A percentile compares a stretch with the other conserved stretches of the same genome.
phyloP scores from a whole-genome alignment of 2,797 vertebrate species.

The Nyctibius grandis region DNA sequence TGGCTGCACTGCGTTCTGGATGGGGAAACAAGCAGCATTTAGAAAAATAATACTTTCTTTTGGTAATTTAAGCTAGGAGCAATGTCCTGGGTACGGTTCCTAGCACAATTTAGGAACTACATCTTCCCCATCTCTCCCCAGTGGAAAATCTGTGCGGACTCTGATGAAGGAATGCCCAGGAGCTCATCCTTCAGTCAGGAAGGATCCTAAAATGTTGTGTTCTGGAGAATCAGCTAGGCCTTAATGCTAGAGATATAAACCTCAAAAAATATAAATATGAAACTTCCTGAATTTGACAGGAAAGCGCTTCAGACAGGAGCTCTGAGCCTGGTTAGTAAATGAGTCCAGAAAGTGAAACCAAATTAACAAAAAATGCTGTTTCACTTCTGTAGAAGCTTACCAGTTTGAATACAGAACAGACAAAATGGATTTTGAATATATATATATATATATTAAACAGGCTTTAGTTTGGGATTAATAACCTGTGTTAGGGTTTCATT shows the following conservation, averaged over 20 bases:
- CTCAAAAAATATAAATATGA: not conserved
- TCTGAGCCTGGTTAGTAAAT: not conserved
- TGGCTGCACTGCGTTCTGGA: not conserved
- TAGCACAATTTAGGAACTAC: not conserved
- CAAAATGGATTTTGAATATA: not conserved
- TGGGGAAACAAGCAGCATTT: not conserved
- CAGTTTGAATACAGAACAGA: not conserved
- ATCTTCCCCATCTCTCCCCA: fast-evolving
- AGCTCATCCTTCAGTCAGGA: not conserved
- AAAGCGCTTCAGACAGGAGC: not conserved
- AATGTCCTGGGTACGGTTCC: not conserved
- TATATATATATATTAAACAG: not conserved
- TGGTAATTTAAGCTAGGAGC: not conserved
- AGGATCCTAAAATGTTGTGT: fast-evolving
- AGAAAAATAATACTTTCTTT: fast-evolving
- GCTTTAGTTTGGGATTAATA: not conserved
- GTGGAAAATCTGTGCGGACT: not conserved
- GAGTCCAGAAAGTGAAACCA: constrained; percentile 49
- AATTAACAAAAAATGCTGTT: not conserved
- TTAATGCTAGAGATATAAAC: not conserved
- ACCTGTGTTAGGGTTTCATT: not conserved
- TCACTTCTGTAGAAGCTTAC: not conserved
- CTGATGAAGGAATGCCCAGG: not conserved
- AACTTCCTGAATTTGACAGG: not conserved
- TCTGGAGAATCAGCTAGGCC: not conserved